These are phyloP conservation scores for Mareca penelope DNA, from an alignment of 2,797 vertebrate species.

Conservation along the genomic window DNA sequence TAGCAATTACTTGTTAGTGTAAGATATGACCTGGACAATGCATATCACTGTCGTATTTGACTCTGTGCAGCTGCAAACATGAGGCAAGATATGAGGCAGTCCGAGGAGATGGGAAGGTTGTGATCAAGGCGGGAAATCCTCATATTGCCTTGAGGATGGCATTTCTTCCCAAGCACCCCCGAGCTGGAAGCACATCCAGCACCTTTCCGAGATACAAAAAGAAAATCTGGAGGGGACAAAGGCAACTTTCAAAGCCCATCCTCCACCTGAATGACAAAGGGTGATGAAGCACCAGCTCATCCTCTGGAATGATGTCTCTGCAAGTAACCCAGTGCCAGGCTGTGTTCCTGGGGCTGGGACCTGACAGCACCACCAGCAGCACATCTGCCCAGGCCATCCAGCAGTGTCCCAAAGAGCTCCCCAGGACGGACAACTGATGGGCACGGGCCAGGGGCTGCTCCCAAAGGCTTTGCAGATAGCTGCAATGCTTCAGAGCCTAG, in stretches of 20 bases:
- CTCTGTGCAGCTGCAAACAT: background rate
- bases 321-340: background rate
- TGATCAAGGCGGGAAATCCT: background rate
- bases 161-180: background rate
- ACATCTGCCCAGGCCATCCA: background rate
- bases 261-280: background rate
- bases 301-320: background rate
- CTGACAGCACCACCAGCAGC: background rate
- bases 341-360: background rate
- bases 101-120: background rate
- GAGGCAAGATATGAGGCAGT: background rate
- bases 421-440: background rate
- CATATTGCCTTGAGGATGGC: background rate
- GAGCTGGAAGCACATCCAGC: background rate
- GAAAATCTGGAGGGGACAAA: background rate
- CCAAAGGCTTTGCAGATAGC: background rate
- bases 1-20: conserved; percentile 22
- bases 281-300: background rate
- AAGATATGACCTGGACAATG: background rate
- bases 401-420: background rate
- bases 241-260: background rate
- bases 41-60: background rate
- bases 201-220: background rate
- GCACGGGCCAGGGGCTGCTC: fast-evolving
- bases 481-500: background rate